These are phyloP conservation scores for Acropora yongei DNA, from an alignment of 64 coral and sea anemone genomes.

Conservation along the genomic window DNA sequence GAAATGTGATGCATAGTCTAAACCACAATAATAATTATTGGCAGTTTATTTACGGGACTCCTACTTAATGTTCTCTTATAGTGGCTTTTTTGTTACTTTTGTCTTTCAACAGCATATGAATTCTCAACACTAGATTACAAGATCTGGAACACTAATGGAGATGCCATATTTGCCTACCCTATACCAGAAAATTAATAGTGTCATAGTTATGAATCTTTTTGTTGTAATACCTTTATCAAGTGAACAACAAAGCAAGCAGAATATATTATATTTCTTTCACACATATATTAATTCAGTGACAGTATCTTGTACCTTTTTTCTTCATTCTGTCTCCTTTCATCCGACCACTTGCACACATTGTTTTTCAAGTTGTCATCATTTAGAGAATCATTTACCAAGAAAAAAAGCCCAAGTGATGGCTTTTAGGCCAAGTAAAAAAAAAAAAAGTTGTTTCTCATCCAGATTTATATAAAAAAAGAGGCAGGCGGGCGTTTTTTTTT, in stretches of 20 bases:
- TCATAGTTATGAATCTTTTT: neutral
- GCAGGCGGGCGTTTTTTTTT: no score
- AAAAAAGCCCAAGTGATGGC: neutral
- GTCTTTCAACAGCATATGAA: slow-evolving; percentile 69
- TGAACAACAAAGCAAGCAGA: neutral
- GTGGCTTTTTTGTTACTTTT: neutral
- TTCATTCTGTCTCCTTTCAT: slow-evolving; percentile 20
- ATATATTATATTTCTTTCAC: neutral
- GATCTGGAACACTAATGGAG: slow-evolving; percentile 95
- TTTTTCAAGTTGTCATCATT: slow-evolving; percentile 38
- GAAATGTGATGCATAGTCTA: no score
- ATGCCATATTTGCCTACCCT: slow-evolving; percentile 72
- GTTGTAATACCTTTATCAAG: neutral
- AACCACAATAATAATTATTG: no score
- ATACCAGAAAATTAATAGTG: slow-evolving; percentile 24
- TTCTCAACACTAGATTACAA: slow-evolving; percentile 93
- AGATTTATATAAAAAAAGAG: no score
- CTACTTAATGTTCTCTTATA: neutral
- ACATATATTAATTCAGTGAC: neutral
- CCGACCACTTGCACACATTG: slow-evolving; percentile 28
- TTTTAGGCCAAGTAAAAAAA: no score
- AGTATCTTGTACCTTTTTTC: neutral
- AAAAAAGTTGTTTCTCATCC: no score
- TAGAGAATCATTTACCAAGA: neutral
- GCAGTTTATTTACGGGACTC: no score